phyloP scores from a whole-genome alignment of 2,113 vertebrate species.

The Terrapene triunguis region DNA sequence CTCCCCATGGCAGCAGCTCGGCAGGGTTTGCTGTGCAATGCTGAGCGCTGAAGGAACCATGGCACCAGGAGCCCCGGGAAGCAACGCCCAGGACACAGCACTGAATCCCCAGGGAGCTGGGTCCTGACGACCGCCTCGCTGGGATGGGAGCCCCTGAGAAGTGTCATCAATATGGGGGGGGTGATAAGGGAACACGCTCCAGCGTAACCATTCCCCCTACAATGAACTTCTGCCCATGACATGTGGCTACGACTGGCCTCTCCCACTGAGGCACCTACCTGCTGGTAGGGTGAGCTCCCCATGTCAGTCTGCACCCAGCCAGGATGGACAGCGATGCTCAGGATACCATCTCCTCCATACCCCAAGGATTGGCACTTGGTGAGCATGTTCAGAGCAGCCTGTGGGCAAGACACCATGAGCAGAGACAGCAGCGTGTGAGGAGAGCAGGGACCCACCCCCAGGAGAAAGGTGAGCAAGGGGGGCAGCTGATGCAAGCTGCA shows the following conservation, averaged over 20 bases:
- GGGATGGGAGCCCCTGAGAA: accelerated
- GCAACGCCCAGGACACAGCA: background rate
- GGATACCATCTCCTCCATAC: conserved; percentile 7
- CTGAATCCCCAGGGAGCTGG: background rate
- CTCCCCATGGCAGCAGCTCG: conserved; percentile 19
- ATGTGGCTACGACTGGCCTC: too few species aligned
- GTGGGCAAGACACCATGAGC: background rate
- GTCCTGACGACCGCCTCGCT: background rate
- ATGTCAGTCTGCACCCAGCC: conserved; percentile 52
- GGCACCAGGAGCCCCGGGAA: background rate
- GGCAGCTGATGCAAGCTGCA: background rate
- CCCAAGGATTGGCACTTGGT: conserved; percentile 35
- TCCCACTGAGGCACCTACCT: background rate
- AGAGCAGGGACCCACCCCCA: background rate
- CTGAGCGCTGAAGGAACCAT: background rate
- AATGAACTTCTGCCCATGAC: background rate
- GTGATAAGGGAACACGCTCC: background rate
- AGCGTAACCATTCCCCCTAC: accelerated
- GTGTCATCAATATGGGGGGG: accelerated
- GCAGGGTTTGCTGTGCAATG: background rate
- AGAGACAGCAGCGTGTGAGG: background rate
- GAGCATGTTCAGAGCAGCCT: conserved; percentile 64
- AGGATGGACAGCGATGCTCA: background rate
- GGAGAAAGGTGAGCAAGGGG: too few species aligned
- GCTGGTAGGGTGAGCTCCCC: accelerated